phyloP scores from a whole-genome alignment of 2,888 invertebrate species.

The Polyommatus icarus region DNA sequence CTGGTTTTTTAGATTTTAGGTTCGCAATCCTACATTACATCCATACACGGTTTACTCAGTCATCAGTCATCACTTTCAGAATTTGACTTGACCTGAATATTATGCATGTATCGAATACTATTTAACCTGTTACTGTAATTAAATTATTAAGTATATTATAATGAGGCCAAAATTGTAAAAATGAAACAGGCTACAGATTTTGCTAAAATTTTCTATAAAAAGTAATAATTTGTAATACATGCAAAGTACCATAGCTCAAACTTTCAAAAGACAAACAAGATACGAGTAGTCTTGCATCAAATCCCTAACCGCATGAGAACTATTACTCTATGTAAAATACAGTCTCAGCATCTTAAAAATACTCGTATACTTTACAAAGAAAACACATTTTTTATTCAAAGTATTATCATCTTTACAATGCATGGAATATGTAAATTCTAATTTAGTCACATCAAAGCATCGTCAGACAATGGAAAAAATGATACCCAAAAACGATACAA shows the following conservation, averaged over 20 bases:
- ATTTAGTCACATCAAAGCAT: constrained; percentile 28
- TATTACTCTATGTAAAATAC: background rate
- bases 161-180: too few species aligned
- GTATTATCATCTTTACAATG: background rate
- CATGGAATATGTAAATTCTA: constrained; percentile 26
- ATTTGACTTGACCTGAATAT: too few species aligned
- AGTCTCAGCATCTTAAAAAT: background rate
- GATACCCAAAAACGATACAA: constrained; percentile 18
- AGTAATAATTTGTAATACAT: background rate
- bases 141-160: too few species aligned
- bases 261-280: background rate
- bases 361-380: background rate
- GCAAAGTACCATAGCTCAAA: background rate
- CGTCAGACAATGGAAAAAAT: constrained; percentile 29
- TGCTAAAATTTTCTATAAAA: background rate
- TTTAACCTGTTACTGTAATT: too few species aligned
- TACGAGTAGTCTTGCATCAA: background rate
- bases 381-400: background rate
- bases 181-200: too few species aligned
- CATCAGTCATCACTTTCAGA: too few species aligned
- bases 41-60: too few species aligned
- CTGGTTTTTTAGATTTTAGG: too few species aligned
- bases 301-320: background rate
- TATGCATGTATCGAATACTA: too few species aligned
- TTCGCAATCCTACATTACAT: too few species aligned